Percentiles rank a stretch among this genome's conserved stretches.
Conservation (phyloP, 2,797 vertebrate species). For the Myioborus miniatus region DNA sequence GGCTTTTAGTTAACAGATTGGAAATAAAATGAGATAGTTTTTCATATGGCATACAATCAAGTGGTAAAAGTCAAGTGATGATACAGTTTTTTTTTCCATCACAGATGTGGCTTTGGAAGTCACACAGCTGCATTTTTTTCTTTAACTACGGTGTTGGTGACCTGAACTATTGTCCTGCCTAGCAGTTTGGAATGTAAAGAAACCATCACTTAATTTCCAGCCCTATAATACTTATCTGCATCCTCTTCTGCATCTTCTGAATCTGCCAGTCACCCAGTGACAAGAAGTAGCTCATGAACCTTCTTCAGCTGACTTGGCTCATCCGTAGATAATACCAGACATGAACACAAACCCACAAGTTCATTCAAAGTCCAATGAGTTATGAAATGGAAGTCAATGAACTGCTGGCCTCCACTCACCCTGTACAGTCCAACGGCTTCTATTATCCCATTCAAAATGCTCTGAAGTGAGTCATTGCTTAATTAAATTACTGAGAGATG, state of each 20-base stretch:
- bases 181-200: background rate
- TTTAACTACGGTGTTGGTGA: rapidly evolving
- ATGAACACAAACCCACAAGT: background rate
- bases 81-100: background rate
- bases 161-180: background rate
- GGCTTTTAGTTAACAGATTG: background rate
- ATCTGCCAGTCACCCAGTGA: background rate
- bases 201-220: background rate
- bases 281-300: background rate
- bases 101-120: background rate
- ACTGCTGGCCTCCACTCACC: background rate
- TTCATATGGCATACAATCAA: background rate
- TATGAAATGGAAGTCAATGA: conserved; percentile 4
- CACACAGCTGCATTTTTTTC: background rate
- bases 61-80: background rate
- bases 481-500: conserved; percentile 10
- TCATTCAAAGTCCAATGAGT: background rate
- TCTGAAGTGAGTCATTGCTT: conserved; percentile 10
- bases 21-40: background rate
- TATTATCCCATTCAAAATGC: conserved; percentile 12
- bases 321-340: background rate
- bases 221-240: background rate
- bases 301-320: background rate
- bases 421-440: background rate
- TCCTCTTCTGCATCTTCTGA: background rate